Base-by-base conservation (phyloP, 2,888 invertebrate genomes). In the Hypolimnas misippus region DNA sequence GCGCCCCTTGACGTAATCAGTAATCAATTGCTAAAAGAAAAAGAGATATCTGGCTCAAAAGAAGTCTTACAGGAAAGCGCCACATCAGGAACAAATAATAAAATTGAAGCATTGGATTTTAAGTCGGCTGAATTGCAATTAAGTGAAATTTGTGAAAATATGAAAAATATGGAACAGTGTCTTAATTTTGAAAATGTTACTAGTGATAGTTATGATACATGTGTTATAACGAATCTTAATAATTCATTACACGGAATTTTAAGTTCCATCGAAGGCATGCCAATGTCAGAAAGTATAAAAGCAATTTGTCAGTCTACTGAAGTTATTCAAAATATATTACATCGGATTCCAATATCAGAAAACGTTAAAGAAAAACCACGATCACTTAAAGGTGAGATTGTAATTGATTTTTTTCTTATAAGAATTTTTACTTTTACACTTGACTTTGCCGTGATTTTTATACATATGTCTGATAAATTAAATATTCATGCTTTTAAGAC, bases 191-290 rank as follows among this genome's bases (percentile, higher is more conserved):
- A 81, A 40, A 73, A 75, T 33, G 55, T 69, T 17, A 53, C 65
- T 1, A 63, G 86, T 12, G 73, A 79, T 57, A 74, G 73, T 50
- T 76, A 83, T 64, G 81, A 86, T 49, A 75, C 84, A 46, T 72
- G 77, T 25, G 65, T 89, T 40, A 79, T 87, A 29, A 76, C 79
- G 53, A 83, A 85, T 70, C 76, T 89, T 0, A 83, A 86, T 63
- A 82, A 82, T 62, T 84, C 85, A 73, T 82, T 90, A 56, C 81
- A 84, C 55, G 77, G 86, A 25, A 82, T 77, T 68, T 73, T 92
- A 67, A 77, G 79, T 21, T 79, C 77, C 33, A 81, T 89, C 40
- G 86, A 89, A 55, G 77, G 75, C 44, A 55, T 72, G 1, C 72
- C 78, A 64, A 70, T 63, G 0, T 70, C 69, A 14, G 72, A 79